A percentile compares a stretch with the other conserved stretches of the same genome.
Conservation (phyloP, 92 coral and sea anemone genomes). For the Zoanthus gigantus region DNA sequence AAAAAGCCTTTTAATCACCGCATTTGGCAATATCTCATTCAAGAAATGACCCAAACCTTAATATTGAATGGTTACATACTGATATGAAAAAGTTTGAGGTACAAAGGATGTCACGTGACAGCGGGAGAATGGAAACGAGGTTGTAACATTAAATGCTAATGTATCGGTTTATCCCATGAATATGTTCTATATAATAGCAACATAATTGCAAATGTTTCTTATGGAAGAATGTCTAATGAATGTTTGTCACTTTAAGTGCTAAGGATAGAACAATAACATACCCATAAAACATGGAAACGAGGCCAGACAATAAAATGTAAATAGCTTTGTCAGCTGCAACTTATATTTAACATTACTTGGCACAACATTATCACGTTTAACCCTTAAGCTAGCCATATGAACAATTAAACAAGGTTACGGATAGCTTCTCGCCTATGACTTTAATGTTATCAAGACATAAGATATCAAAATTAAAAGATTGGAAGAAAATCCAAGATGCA, state of each 20-base stretch:
- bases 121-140: conserved; percentile 21
- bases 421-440: no score
- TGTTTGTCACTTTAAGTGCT: not conserved
- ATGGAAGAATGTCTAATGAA: conserved; percentile 9
- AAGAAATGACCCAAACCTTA: not conserved
- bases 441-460: no score
- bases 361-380: no score
- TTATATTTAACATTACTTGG: no score
- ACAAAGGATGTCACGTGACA: conserved; percentile 8
- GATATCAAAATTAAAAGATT: no score
- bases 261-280: not conserved
- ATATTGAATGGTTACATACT: not conserved
- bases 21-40: conserved; percentile 10
- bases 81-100: conserved; percentile 10
- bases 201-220: conserved; percentile 3
- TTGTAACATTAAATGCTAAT: not conserved
- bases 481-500: no score
- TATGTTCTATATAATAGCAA: not conserved
- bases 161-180: conserved; percentile 10
- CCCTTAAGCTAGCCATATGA: no score
- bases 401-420: no score
- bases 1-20: no score
- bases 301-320: no score
- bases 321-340: no score
- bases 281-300: no score